Percentiles rank a stretch among this genome's conserved stretches.
Conservation (phyloP, 2,888 invertebrate species). For the Diloba caeruleocephala region DNA sequence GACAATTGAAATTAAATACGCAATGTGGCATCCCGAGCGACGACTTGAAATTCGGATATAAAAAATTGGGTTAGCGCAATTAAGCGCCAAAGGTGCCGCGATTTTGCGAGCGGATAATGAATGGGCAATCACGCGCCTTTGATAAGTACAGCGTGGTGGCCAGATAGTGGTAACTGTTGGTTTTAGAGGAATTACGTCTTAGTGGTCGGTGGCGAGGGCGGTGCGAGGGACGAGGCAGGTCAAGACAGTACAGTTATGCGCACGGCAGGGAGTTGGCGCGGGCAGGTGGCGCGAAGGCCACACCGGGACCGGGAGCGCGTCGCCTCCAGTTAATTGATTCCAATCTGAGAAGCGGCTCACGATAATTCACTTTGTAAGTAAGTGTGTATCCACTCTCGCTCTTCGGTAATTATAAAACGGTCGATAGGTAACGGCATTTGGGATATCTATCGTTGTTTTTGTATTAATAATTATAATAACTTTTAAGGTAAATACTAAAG, state of each 20-base stretch:
- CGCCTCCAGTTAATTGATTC: constrained; percentile 85
- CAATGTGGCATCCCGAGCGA: constrained; percentile 45
- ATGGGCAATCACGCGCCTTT: constrained; percentile 74
- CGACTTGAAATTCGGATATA: constrained; percentile 48
- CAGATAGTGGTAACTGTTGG: constrained; percentile 47
- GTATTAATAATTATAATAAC: constrained; percentile 10
- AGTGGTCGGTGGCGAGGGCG: constrained; percentile 15
- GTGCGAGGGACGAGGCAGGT: constrained; percentile 44
- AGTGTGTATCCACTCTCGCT: constrained; percentile 69
- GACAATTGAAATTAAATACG: constrained; percentile 50
- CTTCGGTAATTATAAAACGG: constrained; percentile 65
- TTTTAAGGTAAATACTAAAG: not conserved
- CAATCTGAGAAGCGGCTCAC: constrained; percentile 79
- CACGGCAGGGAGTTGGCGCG: constrained; percentile 53
- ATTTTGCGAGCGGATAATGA: constrained; percentile 72
- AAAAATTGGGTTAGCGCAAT: constrained; percentile 71
- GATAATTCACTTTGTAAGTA: constrained; percentile 76
- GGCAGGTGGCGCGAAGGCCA: constrained; percentile 85
- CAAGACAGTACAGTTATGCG: constrained; percentile 7
- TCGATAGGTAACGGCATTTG: constrained; percentile 64
- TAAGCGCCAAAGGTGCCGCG: constrained; percentile 73
- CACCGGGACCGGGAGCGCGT: constrained; percentile 74
- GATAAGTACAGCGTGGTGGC: constrained; percentile 59
- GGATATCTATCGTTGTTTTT: constrained; percentile 52
- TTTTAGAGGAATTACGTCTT: constrained; percentile 45